These are phyloP conservation scores for Nylanderia fulva DNA, from an alignment of 1,140 invertebrate species.

Conservation along the genomic window DNA sequence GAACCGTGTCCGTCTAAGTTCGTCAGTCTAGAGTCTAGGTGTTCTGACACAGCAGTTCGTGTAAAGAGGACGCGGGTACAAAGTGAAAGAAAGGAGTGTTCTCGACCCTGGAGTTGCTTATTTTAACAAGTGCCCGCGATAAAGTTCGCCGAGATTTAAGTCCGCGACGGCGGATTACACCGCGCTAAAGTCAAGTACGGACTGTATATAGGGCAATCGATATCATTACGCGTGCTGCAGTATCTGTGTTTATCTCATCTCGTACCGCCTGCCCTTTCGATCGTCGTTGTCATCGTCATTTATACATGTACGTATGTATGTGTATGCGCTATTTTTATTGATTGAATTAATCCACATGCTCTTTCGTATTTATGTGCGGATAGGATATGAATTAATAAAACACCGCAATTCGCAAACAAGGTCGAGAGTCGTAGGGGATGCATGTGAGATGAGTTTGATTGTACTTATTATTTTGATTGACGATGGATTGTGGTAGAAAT, in stretches of 20 bases:
- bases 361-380: constrained; percentile 14
- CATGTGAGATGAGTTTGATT: constrained; percentile 13
- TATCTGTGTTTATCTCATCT: constrained; percentile 30
- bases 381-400: constrained; percentile 38
- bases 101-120: constrained; percentile 44
- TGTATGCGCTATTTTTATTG: background rate
- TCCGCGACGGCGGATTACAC: background rate
- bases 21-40: background rate
- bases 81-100: constrained; percentile 27
- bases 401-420: constrained; percentile 5
- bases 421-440: background rate
- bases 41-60: constrained; percentile 4
- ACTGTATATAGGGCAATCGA: constrained; percentile 68
- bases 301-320: background rate
- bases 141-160: constrained; percentile 60
- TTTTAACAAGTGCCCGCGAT: constrained; percentile 58
- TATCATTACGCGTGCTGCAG: constrained; percentile 55
- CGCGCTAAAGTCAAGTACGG: constrained; percentile 8
- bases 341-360: background rate
- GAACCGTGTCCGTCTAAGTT: background rate
- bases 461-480: constrained; percentile 35
- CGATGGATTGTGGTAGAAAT: background rate
- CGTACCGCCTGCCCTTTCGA: background rate
- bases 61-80: constrained; percentile 33
- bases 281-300: background rate